Evolutionary conservation across 1,140 invertebrate genomes (phyloP).

Genomic region (Lethrus apterus): DNA sequence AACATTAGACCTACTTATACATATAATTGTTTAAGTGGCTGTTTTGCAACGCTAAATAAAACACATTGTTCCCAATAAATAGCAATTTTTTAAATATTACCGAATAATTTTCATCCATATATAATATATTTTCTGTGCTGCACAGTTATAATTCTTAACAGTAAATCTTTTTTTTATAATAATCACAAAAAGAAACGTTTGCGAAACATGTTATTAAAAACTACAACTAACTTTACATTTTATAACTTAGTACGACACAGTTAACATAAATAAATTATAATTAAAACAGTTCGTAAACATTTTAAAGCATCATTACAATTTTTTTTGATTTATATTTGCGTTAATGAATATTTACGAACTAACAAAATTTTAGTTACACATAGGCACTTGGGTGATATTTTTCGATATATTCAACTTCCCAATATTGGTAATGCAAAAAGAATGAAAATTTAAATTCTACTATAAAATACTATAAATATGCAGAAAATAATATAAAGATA

Average conservation of each 20-base stretch:
- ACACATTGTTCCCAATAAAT: too few relatives aligned
- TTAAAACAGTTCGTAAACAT: conserved; percentile 6
- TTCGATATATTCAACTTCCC: conserved; percentile 10
- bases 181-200: too few relatives aligned
- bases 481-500: background rate
- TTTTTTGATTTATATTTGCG: too few relatives aligned
- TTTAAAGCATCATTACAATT: conserved; percentile 1
- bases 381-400: conserved; percentile 20
- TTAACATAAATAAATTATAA: conserved; percentile 9
- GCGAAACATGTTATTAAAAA: conserved; percentile 8
- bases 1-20: too few relatives aligned
- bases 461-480: conserved; percentile 3
- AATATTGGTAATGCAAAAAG: conserved; percentile 14
- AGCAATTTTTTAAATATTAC: too few relatives aligned
- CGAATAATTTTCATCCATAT: too few relatives aligned
- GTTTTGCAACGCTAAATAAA: too few relatives aligned
- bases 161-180: too few relatives aligned
- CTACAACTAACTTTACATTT: conserved; percentile 12
- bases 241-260: conserved; percentile 6
- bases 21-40: too few relatives aligned
- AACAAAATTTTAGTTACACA: conserved; percentile 11
- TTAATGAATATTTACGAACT: conserved; percentile 9
- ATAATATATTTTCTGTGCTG: too few relatives aligned
- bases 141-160: too few relatives aligned
- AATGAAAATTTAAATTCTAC: conserved; percentile 6